phyloP scores from a whole-genome alignment of 2,113 vertebrate species.

The Tympanuchus pallidicinctus region DNA sequence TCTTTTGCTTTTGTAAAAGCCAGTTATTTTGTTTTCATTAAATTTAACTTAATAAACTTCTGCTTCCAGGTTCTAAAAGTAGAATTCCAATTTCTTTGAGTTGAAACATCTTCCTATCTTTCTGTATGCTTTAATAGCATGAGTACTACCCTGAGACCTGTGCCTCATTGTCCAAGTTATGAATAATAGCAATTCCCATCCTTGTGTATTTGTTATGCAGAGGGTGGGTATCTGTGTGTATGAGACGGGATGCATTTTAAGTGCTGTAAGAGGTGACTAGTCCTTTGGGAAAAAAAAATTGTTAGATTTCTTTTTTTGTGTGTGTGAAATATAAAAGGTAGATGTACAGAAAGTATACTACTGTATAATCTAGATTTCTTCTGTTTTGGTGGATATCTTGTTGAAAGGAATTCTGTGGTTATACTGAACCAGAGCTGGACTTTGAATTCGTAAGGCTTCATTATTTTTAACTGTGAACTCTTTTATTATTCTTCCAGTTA shows the following conservation, averaged over 20 bases:
- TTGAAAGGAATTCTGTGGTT: background rate
- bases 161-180: background rate
- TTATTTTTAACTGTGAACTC: background rate
- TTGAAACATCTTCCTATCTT: background rate
- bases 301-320: background rate
- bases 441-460: background rate
- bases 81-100: background rate
- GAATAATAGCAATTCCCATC: background rate
- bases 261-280: background rate
- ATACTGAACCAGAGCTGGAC: background rate
- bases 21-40: background rate
- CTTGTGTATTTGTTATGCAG: background rate
- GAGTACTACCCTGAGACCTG: background rate
- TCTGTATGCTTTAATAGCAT: background rate
- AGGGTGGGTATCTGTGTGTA: background rate
- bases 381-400: background rate
- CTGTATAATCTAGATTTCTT: background rate
- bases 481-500: background rate
- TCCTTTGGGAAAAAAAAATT: background rate
- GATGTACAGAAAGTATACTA: background rate
- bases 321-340: background rate
- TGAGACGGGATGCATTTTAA: background rate
- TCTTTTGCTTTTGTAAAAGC: background rate
- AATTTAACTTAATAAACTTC: background rate
- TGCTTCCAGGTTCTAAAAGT: background rate